A percentile compares a stretch with the other conserved stretches of the same genome.
Evolutionary conservation across 35 echinoderm and acorn worm genomes (phyloP).

Genomic region (Apostichopus parvimensis): DNA sequence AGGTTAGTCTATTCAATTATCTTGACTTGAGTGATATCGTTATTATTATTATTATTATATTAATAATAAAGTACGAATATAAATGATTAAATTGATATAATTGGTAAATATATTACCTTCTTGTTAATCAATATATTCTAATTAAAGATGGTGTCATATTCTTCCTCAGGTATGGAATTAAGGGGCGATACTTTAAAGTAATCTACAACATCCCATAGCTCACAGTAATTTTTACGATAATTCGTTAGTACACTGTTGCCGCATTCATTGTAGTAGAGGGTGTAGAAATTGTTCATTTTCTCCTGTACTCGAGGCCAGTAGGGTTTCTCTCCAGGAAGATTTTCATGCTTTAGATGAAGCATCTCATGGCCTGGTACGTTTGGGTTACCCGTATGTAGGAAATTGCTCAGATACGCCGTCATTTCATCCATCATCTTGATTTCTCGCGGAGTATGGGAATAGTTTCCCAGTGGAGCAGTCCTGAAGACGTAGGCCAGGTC

Average conservation of each 20-base stretch:
- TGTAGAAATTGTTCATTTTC: slow-evolving; percentile 28
- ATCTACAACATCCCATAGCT: slow-evolving; percentile 39
- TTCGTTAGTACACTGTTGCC: slow-evolving; percentile 42
- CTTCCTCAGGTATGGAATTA: slow-evolving; percentile 43
- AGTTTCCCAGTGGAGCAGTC: slow-evolving; percentile 38
- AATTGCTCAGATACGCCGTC: slow-evolving; percentile 53
- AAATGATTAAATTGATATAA: too few relatives aligned
- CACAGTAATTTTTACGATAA: slow-evolving; percentile 34
- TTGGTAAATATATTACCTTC: too few relatives aligned
- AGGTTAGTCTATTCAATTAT: too few relatives aligned
- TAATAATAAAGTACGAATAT: too few relatives aligned
- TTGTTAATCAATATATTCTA: not conserved
- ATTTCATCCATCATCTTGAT: slow-evolving; percentile 21
- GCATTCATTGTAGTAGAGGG: slow-evolving; percentile 45
- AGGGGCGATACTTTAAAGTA: slow-evolving; percentile 43
- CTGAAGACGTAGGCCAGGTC: slow-evolving; percentile 56
- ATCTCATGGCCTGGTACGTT: slow-evolving; percentile 36
- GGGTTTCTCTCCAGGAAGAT: slow-evolving; percentile 36
- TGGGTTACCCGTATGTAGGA: slow-evolving; percentile 59
- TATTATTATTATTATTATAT: too few relatives aligned
- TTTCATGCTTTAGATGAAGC: slow-evolving; percentile 25
- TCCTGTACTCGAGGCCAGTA: slow-evolving; percentile 51
- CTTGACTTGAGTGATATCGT: too few relatives aligned
- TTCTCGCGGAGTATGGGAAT: slow-evolving; percentile 42
- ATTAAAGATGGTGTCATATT: not conserved